Evolutionary conservation across 2,888 invertebrate genomes (phyloP), one percentile per base, ranked within the genome.

Genomic region (Coelopa pilipes): DNA sequence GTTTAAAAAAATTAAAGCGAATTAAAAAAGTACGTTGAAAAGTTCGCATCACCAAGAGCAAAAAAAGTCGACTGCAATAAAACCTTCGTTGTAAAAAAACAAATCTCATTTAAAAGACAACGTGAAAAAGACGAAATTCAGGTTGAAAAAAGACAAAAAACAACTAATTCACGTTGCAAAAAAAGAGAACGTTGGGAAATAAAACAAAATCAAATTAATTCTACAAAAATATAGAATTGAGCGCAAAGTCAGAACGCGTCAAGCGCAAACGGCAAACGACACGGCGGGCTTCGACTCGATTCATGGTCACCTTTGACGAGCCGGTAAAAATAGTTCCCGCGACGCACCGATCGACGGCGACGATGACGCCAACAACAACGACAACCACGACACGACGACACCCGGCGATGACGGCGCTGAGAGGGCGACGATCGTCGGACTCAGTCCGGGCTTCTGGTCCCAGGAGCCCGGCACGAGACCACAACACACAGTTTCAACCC

Each of bases 221-320:
- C 34, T 34, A 34, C 34, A 34, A 34, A 34, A 34, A 34, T 34
- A 34, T 34, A 34, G 34, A 34, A 34, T 34, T 34, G 34, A 34
- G 34, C 34, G 34, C 13, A 53, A 53, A 53, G 53, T 53, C 53
- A 53, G 53, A 21, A 67, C 19, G n/a, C 53, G 15, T 67, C 15
- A 50, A 53, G 19, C 34, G 19, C 60, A 60, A 46, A 69, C 57
- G 34, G 15, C 45, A n/a, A 53, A 17, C 15, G 47, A 60, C 21
- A 69, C 57, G 34, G 15, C 45, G 24, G 55, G 46, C 15, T 60
- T 70, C 21, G 21, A 19, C 59, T 67, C 21, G 47, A 70, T 70
- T 59, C 70, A 70, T 60, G 70, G 70, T 70, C 70, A 59, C 15
- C 19, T n/a, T 67, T 17, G 53, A 34, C 49, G 60, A n/a, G 24